Evolutionary conservation across 2,888 invertebrate species (phyloP).

Genomic region (Calliphora vomitoria): DNA sequence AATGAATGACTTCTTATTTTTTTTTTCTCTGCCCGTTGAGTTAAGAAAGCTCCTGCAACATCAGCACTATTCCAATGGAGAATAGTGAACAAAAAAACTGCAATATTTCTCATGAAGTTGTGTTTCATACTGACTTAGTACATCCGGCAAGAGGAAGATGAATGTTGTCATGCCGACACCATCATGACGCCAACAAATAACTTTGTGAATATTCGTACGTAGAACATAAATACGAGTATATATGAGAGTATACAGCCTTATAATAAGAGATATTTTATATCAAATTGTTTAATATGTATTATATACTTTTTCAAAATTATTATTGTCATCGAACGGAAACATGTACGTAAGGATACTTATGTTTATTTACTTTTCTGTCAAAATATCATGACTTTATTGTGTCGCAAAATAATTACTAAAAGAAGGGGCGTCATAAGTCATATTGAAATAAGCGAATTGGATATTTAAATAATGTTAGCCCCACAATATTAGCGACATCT

Average conservation of each 20-base stretch:
- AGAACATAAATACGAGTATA: background rate
- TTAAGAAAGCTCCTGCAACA: constrained; percentile 57
- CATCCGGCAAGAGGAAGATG: constrained; percentile 83
- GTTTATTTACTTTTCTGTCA: too few relatives aligned
- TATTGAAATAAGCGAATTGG: too few relatives aligned
- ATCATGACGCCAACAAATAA: constrained; percentile 80
- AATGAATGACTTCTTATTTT: constrained; percentile 39
- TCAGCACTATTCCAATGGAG: constrained; percentile 50
- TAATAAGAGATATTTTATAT: background rate
- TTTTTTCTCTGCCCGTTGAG: constrained; percentile 28
- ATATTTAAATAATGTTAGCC: too few relatives aligned
- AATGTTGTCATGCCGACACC: constrained; percentile 82
- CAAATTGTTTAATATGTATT: constrained; percentile 31
- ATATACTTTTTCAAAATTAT: constrained; percentile 33
- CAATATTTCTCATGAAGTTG: constrained; percentile 74
- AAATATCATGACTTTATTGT: too few relatives aligned
- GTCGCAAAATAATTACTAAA: too few relatives aligned
- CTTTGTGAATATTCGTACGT: constrained; percentile 25
- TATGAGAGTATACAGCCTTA: constrained; percentile 21
- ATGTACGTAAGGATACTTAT: constrained; percentile 7
- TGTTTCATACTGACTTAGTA: constrained; percentile 77
- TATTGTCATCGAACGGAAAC: constrained; percentile 40
- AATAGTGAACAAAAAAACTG: constrained; percentile 57
- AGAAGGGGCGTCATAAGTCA: too few relatives aligned
- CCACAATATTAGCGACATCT: too few relatives aligned